Conservation (phyloP, 2,888 invertebrate species). For the Sicus ferrugineus region DNA sequence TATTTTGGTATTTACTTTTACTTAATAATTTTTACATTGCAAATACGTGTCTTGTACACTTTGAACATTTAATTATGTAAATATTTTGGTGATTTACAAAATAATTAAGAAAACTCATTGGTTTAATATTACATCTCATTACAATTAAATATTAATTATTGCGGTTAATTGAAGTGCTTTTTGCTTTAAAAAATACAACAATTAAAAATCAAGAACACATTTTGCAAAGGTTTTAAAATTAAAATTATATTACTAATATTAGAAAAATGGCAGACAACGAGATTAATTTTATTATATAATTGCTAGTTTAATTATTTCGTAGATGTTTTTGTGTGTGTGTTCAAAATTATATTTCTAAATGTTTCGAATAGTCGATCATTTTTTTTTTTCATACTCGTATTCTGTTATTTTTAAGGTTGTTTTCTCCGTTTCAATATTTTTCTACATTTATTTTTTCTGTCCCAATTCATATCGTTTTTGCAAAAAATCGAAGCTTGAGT, state of each 20-base stretch:
- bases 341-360: constrained; percentile 8
- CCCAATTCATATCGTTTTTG: background rate
- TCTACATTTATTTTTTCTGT: background rate
- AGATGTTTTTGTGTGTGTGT: background rate
- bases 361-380: no score
- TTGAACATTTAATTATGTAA: constrained; percentile 5
- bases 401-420: no score
- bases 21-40: constrained; percentile 30
- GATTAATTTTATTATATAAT: constrained; percentile 16
- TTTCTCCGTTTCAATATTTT: no score
- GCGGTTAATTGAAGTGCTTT: constrained; percentile 9
- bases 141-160: constrained; percentile 34
- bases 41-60: constrained; percentile 9
- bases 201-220: constrained; percentile 20
- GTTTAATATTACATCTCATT: constrained; percentile 28
- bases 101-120: constrained; percentile 22
- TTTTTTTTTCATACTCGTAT: no score
- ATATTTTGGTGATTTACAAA: background rate
- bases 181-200: constrained; percentile 6
- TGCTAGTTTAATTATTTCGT: background rate
- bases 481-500: no score
- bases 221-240: constrained; percentile 22
- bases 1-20: constrained; percentile 33
- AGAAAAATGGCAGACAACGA: constrained; percentile 30
- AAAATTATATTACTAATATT: background rate